These are phyloP conservation scores for Liodrosophila aerea DNA, from an alignment of 2,888 invertebrate species.

Conservation along the genomic window DNA sequence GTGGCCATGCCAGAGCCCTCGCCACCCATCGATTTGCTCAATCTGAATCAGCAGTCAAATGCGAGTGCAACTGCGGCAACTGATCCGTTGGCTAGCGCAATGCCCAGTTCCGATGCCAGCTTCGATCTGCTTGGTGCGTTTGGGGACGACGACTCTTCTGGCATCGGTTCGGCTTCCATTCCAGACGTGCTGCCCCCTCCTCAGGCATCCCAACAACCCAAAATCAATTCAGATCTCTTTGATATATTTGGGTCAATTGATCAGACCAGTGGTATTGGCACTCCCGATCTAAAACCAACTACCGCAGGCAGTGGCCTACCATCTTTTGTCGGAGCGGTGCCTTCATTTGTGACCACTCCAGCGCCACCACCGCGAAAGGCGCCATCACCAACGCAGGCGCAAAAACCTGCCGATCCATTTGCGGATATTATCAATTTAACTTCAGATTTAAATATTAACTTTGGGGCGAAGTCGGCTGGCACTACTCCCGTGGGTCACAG, in stretches of 20 bases:
- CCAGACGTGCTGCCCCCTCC: conserved; percentile 77
- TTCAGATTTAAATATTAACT: conserved; percentile 81
- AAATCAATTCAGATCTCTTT: conserved; percentile 83
- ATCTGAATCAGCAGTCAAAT: conserved; percentile 82
- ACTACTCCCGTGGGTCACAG: conserved; percentile 79
- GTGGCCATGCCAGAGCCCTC: conserved; percentile 78
- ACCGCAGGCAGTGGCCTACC: conserved; percentile 39
- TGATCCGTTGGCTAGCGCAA: conserved; percentile 71
- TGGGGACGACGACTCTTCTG: conserved; percentile 80
- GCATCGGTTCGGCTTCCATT: conserved; percentile 78
- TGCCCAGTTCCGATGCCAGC: conserved; percentile 82
- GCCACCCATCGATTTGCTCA: conserved; percentile 84
- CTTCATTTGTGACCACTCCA: conserved; percentile 57
- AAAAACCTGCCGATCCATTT: conserved; percentile 86
- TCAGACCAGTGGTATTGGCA: conserved; percentile 35
- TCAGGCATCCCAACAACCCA: conserved; percentile 52
- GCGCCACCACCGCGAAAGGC: conserved; percentile 76
- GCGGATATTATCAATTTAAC: conserved; percentile 86
- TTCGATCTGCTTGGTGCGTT: conserved; percentile 85
- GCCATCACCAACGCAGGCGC: conserved; percentile 83
- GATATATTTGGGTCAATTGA: conserved; percentile 86
- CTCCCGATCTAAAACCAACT: conserved; percentile 57
- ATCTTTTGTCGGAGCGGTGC: conserved; percentile 54
- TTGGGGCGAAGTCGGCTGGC: conserved; percentile 77
- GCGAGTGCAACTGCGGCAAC: conserved; percentile 52